phyloP scores from a whole-genome alignment of 2,888 invertebrate genomes.

The Dendrolimus houi region DNA sequence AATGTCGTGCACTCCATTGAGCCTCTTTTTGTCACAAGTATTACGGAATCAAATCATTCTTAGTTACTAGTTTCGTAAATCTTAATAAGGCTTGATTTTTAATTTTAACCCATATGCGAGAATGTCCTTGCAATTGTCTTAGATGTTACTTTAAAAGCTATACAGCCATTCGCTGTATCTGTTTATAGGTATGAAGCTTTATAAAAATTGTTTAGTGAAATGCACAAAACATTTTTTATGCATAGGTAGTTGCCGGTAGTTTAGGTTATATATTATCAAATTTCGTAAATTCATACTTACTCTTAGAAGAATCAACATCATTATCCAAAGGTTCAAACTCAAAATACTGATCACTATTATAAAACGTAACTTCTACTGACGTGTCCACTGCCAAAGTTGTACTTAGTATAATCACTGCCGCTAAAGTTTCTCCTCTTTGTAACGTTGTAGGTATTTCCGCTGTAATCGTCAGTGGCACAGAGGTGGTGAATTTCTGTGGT shows the following conservation, averaged over 20 bases:
- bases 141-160: too few species aligned
- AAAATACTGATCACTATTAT: constrained; percentile 86
- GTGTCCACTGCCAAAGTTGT: constrained; percentile 90
- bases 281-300: constrained; percentile 63
- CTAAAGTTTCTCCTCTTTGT: constrained; percentile 92
- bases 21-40: too few species aligned
- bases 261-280: background rate
- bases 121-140: too few species aligned
- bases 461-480: constrained; percentile 85
- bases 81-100: too few species aligned
- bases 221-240: background rate
- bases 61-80: too few species aligned
- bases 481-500: constrained; percentile 48
- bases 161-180: too few species aligned
- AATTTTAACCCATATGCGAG: too few species aligned
- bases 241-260: too few species aligned
- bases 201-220: background rate
- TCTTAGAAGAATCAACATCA: constrained; percentile 81
- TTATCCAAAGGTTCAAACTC: constrained; percentile 89
- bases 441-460: constrained; percentile 93
- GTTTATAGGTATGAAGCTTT: too few species aligned
- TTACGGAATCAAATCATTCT: too few species aligned
- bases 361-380: constrained; percentile 88
- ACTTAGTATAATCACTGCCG: constrained; percentile 90
- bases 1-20: too few species aligned